Conservation (phyloP, 2,113 vertebrate species). For the Cranoglanis bouderius region DNA sequence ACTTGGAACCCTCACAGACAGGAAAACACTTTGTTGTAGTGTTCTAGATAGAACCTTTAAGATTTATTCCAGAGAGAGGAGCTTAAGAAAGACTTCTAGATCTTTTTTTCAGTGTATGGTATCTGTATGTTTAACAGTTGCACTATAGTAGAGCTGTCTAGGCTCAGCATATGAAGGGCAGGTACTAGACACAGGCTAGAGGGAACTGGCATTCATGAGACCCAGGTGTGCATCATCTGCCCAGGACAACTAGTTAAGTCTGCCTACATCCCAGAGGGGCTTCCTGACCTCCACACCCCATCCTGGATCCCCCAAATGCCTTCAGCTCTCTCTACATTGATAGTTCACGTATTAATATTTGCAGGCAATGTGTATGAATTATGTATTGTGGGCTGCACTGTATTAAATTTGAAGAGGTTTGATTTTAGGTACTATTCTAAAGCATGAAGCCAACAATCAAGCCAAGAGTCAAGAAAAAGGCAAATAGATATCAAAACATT, state of each 20-base stretch:
- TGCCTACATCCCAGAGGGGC: constrained; percentile 50
- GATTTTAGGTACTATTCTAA: background rate
- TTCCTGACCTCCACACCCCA: constrained; percentile 44
- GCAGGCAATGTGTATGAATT: background rate
- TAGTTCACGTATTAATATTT: background rate
- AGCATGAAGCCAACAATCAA: background rate
- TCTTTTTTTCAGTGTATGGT: background rate
- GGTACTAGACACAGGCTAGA: constrained; percentile 45
- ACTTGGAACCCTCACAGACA: background rate
- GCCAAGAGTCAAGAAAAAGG: background rate
- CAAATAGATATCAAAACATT: background rate
- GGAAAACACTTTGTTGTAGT: background rate
- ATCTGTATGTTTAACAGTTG: background rate
- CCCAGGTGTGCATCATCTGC: constrained; percentile 69
- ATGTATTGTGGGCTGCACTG: background rate
- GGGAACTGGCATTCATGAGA: constrained; percentile 59
- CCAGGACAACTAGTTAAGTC: constrained; percentile 56
- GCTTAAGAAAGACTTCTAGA: background rate
- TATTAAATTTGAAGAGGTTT: background rate
- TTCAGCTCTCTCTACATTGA: background rate
- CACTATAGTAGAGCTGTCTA: constrained; percentile 38
- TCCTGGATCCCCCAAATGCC: constrained; percentile 52
- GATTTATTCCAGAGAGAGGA: background rate
- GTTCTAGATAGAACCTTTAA: background rate
- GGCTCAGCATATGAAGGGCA: background rate